Percentiles rank a stretch among this genome's conserved stretches.
These are phyloP conservation scores for Capricornis sumatraensis DNA, from an alignment of 2,113 vertebrate genomes.

Conservation along the genomic window DNA sequence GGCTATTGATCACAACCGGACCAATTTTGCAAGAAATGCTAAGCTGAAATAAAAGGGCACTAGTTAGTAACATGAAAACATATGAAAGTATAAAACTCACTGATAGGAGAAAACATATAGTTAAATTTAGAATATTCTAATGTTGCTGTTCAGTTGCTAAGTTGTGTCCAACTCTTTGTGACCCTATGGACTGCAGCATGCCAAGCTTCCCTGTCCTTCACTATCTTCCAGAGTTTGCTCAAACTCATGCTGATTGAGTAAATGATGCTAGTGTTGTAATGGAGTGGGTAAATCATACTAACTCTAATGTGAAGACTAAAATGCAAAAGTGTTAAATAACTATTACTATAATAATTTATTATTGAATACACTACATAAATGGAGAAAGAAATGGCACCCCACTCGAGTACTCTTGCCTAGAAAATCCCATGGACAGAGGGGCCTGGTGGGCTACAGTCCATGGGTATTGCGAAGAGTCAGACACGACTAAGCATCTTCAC, in stretches of 20 bases:
- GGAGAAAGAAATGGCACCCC: too few species aligned
- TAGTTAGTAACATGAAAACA: not conserved
- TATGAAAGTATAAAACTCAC: not conserved
- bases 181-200: not conserved
- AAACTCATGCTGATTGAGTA: not conserved
- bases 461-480: accelerated
- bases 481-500: too few species aligned
- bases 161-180: accelerated
- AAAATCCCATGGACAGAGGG: too few species aligned
- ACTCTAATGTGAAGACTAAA: not conserved
- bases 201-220: not conserved
- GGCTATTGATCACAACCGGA: not conserved
- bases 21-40: not conserved
- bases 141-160: not conserved
- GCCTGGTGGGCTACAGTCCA: too few species aligned
- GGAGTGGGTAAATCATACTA: not conserved
- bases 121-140: not conserved
- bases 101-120: not conserved
- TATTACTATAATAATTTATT: not conserved
- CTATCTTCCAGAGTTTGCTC: not conserved
- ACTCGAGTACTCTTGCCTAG: too few species aligned
- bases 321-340: not conserved
- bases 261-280: not conserved
- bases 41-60: not conserved
- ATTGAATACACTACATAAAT: not conserved